Evolutionary conservation across 2,113 vertebrate species (phyloP).

Genomic region (Lophura nycthemera): DNA sequence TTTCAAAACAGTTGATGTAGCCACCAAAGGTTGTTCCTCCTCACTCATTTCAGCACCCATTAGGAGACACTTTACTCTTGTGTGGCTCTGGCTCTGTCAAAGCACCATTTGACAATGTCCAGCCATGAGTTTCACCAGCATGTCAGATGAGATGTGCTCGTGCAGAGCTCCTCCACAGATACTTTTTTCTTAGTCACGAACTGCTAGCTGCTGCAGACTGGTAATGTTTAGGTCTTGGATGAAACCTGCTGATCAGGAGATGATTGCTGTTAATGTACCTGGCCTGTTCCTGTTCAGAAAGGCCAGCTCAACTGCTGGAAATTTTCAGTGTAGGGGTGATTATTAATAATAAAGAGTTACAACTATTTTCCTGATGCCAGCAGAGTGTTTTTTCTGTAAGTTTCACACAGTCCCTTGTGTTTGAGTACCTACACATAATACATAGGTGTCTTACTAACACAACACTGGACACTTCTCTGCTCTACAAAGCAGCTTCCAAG

Average conservation of each 20-base stretch:
- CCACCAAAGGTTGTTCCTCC: neutral
- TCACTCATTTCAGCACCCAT: rapidly evolving
- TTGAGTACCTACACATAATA: neutral
- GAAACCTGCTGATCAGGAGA: neutral
- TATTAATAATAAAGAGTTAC: slow-evolving; percentile 34
- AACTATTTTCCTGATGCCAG: neutral
- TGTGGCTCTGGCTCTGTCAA: neutral
- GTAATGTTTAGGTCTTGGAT: neutral
- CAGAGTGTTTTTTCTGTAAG: neutral
- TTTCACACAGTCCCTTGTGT: neutral
- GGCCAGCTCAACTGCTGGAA: neutral
- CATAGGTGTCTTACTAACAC: too few relatives aligned
- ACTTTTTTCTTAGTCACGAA: rapidly evolving
- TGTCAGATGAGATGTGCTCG: rapidly evolving
- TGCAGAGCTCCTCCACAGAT: neutral
- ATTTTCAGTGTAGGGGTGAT: neutral
- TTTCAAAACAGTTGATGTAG: neutral
- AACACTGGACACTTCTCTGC: neutral
- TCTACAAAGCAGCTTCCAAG: neutral
- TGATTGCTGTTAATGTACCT: rapidly evolving
- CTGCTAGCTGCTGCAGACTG: neutral
- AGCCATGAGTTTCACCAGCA: neutral
- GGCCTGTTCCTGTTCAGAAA: neutral
- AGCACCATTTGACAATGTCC: rapidly evolving
- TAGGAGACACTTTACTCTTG: neutral